Conservation (phyloP, 2,888 invertebrate species). For the Lycophotia porphyrea region DNA sequence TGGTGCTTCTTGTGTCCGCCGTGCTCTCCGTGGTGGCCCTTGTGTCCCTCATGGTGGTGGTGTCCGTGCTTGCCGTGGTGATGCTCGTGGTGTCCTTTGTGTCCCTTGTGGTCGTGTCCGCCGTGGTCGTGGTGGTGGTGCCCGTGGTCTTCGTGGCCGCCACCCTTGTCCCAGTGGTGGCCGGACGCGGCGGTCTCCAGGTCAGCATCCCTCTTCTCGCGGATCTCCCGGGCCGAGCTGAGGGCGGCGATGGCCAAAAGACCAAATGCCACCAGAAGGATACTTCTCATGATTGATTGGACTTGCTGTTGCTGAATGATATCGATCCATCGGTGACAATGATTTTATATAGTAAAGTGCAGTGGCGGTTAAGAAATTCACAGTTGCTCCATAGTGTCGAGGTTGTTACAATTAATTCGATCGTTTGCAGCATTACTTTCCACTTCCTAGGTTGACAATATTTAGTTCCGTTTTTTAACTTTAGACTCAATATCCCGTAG, state of each 20-base stretch:
- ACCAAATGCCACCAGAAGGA: conserved; percentile 78
- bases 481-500: background rate
- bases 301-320: conserved; percentile 70
- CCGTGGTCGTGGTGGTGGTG: conserved; percentile 91
- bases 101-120: conserved; percentile 91
- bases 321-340: conserved; percentile 71
- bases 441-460: conserved; percentile 51
- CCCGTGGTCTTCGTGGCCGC: conserved; percentile 90
- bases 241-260: conserved; percentile 86
- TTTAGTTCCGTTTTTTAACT: conserved; percentile 22
- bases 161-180: conserved; percentile 73
- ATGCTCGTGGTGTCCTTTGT: conserved; percentile 91
- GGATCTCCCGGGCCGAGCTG: conserved; percentile 85
- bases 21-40: conserved; percentile 90
- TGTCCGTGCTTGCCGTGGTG: conserved; percentile 92
- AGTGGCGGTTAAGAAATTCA: conserved; percentile 74
- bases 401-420: conserved; percentile 67
- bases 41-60: conserved; percentile 91
- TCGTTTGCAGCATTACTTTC: conserved; percentile 40
- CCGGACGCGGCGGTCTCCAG: conserved; percentile 87
- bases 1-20: conserved; percentile 91
- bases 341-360: conserved; percentile 79
- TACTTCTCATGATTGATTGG: conserved; percentile 78
- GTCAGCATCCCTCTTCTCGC: conserved; percentile 85
- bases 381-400: conserved; percentile 73